Conservation (phyloP, 2,113 vertebrate species). For the Archocentrus centrarchus region DNA sequence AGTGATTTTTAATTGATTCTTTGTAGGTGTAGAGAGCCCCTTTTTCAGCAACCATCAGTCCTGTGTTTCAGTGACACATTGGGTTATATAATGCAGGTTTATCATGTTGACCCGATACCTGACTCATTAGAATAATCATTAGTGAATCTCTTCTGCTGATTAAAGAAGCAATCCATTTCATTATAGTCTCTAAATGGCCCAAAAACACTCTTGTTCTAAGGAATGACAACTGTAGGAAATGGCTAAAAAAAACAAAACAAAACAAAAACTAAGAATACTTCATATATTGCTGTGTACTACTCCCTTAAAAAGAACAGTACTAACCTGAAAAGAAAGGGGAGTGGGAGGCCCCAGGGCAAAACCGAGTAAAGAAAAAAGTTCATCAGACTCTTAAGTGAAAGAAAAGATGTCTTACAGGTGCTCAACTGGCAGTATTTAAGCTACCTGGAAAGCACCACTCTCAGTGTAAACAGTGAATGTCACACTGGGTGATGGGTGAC, state of each 20-base stretch:
- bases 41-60: background rate
- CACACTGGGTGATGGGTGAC: background rate
- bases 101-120: background rate
- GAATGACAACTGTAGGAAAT: background rate
- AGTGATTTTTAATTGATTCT: slow-evolving; percentile 1
- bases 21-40: background rate
- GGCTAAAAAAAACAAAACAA: no score
- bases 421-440: no score
- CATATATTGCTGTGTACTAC: background rate
- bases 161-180: background rate
- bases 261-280: background rate
- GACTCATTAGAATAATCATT: background rate
- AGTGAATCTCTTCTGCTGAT: background rate
- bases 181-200: background rate
- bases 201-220: background rate
- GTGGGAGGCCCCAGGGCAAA: no score
- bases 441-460: background rate
- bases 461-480: background rate
- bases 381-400: no score
- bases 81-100: background rate
- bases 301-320: background rate
- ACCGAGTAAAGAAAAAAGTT: no score
- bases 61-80: background rate
- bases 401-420: background rate
- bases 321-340: no score